Percentiles rank a stretch among this genome's conserved stretches.
Evolutionary conservation across 2,888 invertebrate genomes (phyloP).

Genomic region (Magallana nippona): DNA sequence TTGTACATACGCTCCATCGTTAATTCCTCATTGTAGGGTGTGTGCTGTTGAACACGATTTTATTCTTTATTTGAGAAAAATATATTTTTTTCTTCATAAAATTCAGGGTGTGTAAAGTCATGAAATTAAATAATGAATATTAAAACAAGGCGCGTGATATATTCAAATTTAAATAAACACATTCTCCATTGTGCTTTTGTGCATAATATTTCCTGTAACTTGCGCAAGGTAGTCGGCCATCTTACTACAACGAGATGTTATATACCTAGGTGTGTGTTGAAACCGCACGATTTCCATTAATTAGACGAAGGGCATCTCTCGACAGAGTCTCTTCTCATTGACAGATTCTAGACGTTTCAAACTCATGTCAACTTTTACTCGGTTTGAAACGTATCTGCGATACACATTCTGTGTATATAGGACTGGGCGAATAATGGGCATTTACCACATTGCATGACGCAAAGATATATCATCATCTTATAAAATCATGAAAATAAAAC

Average conservation of each 20-base stretch:
- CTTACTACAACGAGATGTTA: not conserved
- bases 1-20: no score
- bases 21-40: no score
- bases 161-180: not conserved
- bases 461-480: no score
- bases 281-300: slow-evolving; percentile 24
- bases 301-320: not conserved
- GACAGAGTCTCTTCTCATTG: not conserved
- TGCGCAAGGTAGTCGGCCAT: not conserved
- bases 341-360: not conserved
- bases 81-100: not conserved
- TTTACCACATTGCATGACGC: no score
- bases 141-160: slow-evolving; percentile 2
- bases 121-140: slow-evolving; percentile 22
- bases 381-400: not conserved
- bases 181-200: slow-evolving; percentile 17
- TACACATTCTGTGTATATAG: not conserved
- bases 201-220: slow-evolving; percentile 19
- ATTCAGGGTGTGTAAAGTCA: slow-evolving; percentile 14
- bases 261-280: slow-evolving; percentile 16
- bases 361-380: not conserved
- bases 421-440: no score
- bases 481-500: no score
- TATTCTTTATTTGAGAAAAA: not conserved
- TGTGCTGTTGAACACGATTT: no score